A percentile compares a stretch with the other conserved stretches of the same genome.
Evolutionary conservation across 2,797 vertebrate species (phyloP).

Genomic region (Gymnodraco acuticeps): DNA sequence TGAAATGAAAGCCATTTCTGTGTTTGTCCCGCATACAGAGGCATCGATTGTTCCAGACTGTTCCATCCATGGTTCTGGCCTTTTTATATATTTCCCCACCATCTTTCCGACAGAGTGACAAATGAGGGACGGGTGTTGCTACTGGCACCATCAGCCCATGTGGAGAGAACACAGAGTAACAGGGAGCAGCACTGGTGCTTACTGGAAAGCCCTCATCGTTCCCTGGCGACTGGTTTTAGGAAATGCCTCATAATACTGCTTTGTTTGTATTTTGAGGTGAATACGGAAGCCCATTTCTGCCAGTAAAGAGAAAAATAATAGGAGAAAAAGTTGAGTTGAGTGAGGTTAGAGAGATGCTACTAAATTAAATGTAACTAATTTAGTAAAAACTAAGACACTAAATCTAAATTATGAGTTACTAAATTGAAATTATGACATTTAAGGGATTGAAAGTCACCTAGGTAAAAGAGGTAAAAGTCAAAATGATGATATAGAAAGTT

Average conservation of each 20-base stretch:
- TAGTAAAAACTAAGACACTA: not conserved
- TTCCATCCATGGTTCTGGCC: constrained; percentile 25
- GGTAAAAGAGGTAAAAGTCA: no score
- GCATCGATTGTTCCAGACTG: constrained; percentile 41
- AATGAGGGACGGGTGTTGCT: constrained; percentile 61
- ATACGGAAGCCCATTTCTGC: not conserved
- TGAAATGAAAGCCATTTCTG: constrained; percentile 44
- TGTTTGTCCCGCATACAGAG: constrained; percentile 36
- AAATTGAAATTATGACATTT: no score
- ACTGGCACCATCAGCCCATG: constrained; percentile 58
- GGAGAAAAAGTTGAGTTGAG: no score
- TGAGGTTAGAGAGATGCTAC: no score
- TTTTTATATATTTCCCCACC: constrained; percentile 44
- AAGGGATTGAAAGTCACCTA: no score
- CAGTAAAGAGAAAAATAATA: not conserved
- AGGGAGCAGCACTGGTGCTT: constrained; percentile 53
- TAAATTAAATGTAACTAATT: not conserved
- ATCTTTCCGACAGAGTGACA: constrained; percentile 68
- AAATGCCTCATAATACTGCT: constrained; percentile 48
- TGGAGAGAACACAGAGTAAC: constrained; percentile 59
- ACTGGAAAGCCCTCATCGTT: constrained; percentile 62
- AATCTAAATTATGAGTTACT: not conserved
- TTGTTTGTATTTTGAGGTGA: not conserved
- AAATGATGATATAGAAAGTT: no score
- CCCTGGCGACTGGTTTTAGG: constrained; percentile 55